Conservation (phyloP, 2,797 vertebrate species). For the Artibeus jamaicensis region DNA sequence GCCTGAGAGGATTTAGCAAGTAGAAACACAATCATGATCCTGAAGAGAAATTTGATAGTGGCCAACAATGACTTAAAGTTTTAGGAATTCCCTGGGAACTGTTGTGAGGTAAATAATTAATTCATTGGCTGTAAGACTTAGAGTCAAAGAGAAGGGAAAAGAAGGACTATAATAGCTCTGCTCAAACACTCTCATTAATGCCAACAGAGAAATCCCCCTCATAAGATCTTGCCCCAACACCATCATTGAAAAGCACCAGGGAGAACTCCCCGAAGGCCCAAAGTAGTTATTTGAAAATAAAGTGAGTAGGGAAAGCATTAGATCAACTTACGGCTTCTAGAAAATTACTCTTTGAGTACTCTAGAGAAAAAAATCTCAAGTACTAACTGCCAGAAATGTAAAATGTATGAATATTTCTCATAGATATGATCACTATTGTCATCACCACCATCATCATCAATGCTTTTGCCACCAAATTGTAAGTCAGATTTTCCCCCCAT, state of each 20-base stretch:
- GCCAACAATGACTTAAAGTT: background rate
- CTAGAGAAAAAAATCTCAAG: background rate
- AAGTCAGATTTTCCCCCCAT: background rate
- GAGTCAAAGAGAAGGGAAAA: background rate
- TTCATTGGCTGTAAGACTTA: background rate
- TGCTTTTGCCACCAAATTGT: background rate
- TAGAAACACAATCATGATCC: background rate
- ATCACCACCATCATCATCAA: rapidly evolving
- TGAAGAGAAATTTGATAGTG: background rate
- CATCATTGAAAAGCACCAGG: background rate
- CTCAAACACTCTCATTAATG: background rate
- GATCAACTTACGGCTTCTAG: background rate
- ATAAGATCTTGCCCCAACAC: background rate
- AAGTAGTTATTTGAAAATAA: background rate
- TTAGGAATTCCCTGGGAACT: background rate
- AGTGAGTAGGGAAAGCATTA: background rate
- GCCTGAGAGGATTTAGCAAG: background rate
- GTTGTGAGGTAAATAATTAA: background rate
- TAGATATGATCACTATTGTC: rapidly evolving
- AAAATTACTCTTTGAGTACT: background rate
- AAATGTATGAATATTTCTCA: background rate
- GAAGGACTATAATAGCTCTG: background rate
- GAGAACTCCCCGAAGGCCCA: background rate
- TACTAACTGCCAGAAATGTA: background rate
- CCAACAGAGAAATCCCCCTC: background rate